Evolutionary conservation across 2,888 invertebrate genomes (phyloP), one percentile per base, ranked within the genome.

Genomic region (Dusona sp.): DNA sequence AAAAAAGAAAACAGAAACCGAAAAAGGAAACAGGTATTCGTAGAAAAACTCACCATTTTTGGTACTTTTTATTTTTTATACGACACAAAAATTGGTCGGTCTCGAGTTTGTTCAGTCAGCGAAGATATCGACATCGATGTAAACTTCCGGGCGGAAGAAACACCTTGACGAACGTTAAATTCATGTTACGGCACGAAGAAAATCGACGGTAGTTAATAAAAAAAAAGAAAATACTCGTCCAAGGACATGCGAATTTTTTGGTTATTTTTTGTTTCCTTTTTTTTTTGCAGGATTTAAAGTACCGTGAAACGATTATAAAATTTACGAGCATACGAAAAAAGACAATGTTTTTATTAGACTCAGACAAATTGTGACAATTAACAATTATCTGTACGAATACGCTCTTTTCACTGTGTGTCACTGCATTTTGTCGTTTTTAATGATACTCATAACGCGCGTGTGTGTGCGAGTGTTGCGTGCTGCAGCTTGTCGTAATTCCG

Each of bases 41-140:
- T 19, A 57, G 13, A 82, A 51, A 54, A 22, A 85, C 90, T 91
- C 85, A 93, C 93, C 93, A 93, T 93, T 82, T 75, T 79, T 67
- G 25, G 48, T 22, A 54, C 3, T 54, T 22, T 13, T 29, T 61
- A 61, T 61, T 29, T 29, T 29, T 61, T 7, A 33, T 33, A 70
- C 79, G 68, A 51, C 79, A 25, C 70, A 42, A 68, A 54, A 42
- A 67, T 33, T 36, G 42, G 38, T 84, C 78, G 88, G 87, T 90
- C 81, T 86, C 87, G 89, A 89, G 87, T 90, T 87, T 88, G 90
- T 90, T 84, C 88, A 90, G 88, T 91, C 88, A 90, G 88, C 87
- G 90, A 89, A 84, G 89, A 90, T 88, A 90, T 89, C 77, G 88
- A 86, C 86, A 89, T 89, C 81, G 87, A 87, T 88, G 87, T 85